These are phyloP conservation scores for Agrotis exclamationis DNA, from an alignment of 2,888 invertebrate species.

Conservation along the genomic window DNA sequence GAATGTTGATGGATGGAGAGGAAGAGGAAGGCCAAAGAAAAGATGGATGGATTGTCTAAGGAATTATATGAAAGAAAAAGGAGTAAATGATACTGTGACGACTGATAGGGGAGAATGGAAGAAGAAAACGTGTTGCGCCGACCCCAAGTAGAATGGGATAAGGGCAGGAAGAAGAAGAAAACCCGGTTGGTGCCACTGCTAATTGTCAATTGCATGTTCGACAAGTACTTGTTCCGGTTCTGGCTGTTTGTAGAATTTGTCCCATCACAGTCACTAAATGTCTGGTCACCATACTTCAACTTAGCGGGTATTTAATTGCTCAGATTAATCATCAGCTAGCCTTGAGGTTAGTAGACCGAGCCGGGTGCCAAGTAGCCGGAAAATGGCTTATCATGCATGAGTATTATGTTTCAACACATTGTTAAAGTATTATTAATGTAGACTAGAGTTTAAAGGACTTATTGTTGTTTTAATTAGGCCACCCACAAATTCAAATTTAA, in stretches of 20 bases:
- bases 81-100: too few species aligned
- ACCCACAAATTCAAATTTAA: slow-evolving; percentile 2
- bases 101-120: too few species aligned
- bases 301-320: slow-evolving; percentile 50
- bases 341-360: slow-evolving; percentile 69
- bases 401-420: slow-evolving; percentile 52
- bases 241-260: not conserved
- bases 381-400: slow-evolving; percentile 52
- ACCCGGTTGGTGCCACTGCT: too few species aligned
- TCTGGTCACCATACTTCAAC: slow-evolving; percentile 45
- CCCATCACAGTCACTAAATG: not conserved
- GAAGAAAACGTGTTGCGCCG: too few species aligned
- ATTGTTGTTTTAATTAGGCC: slow-evolving; percentile 1
- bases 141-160: too few species aligned
- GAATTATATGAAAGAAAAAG: too few species aligned
- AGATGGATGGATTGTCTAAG: too few species aligned
- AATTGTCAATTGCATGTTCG: too few species aligned
- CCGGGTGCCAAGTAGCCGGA: slow-evolving; percentile 56
- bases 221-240: too few species aligned
- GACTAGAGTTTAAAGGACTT: slow-evolving; percentile 20
- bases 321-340: slow-evolving; percentile 52
- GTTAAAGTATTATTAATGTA: slow-evolving; percentile 43
- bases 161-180: too few species aligned
- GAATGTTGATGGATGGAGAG: too few species aligned
- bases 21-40: too few species aligned